These are phyloP conservation scores for Pangasius krempfi DNA, from an alignment of 2,797 vertebrate species.

Conservation along the genomic window DNA sequence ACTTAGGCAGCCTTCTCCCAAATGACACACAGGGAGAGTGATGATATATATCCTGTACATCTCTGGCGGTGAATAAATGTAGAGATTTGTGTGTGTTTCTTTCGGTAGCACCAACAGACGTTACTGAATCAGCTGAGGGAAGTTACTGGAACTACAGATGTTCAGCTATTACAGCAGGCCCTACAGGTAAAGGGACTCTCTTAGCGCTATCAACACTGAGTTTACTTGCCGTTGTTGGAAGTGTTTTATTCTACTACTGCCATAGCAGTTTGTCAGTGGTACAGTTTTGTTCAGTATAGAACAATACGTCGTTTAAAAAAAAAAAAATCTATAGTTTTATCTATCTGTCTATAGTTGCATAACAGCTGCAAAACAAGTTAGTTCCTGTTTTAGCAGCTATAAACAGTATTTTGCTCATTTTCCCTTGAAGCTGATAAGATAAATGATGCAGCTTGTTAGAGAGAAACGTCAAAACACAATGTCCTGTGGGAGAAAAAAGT, in stretches of 20 bases:
- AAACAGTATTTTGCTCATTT: background rate
- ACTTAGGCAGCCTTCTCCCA: background rate
- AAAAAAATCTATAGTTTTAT: background rate
- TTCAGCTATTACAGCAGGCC: slow-evolving; percentile 94
- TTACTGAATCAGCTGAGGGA: slow-evolving; percentile 97
- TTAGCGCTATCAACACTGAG: background rate
- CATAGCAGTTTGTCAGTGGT: background rate
- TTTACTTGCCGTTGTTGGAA: background rate
- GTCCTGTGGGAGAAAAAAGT: background rate
- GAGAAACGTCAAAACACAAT: background rate
- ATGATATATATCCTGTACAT: background rate
- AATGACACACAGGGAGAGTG: background rate
- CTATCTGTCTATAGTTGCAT: background rate
- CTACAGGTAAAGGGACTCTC: slow-evolving; percentile 82
- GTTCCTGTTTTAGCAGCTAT: background rate
- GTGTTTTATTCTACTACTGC: background rate
- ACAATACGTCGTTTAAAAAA: too few relatives aligned
- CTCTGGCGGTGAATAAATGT: background rate
- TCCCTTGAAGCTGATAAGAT: background rate
- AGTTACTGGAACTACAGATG: slow-evolving; percentile 95
- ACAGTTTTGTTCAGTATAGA: background rate
- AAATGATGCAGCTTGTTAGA: background rate
- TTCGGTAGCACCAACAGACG: slow-evolving; percentile 91
- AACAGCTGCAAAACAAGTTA: background rate
- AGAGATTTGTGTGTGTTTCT: background rate